Evolutionary conservation across 2,888 invertebrate genomes (phyloP), one percentile per base, ranked within the genome.

Genomic region (Meiosimyza platycephala): DNA sequence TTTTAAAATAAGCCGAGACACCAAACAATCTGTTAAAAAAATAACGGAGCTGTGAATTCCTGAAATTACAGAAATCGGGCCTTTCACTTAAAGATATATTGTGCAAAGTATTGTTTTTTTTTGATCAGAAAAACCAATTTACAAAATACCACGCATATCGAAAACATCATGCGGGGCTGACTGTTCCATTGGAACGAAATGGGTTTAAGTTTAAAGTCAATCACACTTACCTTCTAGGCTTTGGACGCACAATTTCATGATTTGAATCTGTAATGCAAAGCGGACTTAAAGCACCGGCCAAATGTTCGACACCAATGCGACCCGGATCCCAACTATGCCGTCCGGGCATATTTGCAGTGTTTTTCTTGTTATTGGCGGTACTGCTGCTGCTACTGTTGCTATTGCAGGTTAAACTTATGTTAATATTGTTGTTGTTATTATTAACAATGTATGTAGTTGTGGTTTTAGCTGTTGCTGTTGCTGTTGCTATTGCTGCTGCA

Each of bases 231-330:
- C 95, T 92, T 85, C 95, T 90, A 12, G 95, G 95, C 86, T 95
- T 95, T 13, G 95, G 95, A 76, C 95, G 89, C 77, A 95, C 90
- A 83, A 95, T 95, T 88, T 95, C 95, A 88, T 95, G 95, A 80
- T 93, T 93, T 79, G 93, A 92, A 85, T 92, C 92, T 67, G 92
- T 90, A 80, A 92, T 91, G 84, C 92, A 91, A 73, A 91, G 88
- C 73, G 91, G 91, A 81, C 91, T 91, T 74, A 91, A 86, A 40
- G 90, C 90, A 75, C 91, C 90, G 62, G 90, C 90, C 79, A 90
- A 88, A 83, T 90, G 90, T 81, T 91, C 91, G 73, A 90, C 89
- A 78, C 90, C 90, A 76, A 86, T 80, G 74, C 86, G 85, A 78
- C 87, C 87, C 50, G 86, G 83, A 80, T 87, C 88, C 87, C 87